Base-by-base conservation (phyloP, 2,113 vertebrate species). In the Setophaga kirtlandii region DNA sequence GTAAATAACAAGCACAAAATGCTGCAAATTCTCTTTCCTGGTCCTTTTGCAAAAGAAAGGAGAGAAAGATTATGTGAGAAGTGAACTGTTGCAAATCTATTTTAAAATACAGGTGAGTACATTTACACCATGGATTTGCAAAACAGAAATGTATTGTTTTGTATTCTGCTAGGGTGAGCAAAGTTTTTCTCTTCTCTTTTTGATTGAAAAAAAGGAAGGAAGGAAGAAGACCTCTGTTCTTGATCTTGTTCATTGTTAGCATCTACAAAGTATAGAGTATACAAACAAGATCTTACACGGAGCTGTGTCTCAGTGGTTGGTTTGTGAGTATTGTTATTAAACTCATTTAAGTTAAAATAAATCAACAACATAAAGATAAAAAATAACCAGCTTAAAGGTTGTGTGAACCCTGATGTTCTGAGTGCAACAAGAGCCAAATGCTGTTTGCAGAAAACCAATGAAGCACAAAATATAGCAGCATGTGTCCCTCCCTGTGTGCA, bases 391-490 rank as follows among this genome's bases (percentile, higher is more conserved):
- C 52, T 90, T 71, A 71, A 74, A 89, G 68, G 64, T 71, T 70
- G 42, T 75, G 65, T 89, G 80, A 93, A 89, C 89, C 68, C 85
- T 93, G 82, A 70, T 75, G 86, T 95, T 86, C 90, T 58, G 82
- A 83, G 69, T 94, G 93, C 90, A 94, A 87, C 53, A 90, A 82
- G 93, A 95, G 88, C 91, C 93, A 96, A 97, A 93, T 95, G 78
- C 83, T 95, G 88, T 91, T 96, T 93, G 82, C 90, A 90, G 82
- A 88, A 93, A 96, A 75, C 80, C 89, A 80, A 67, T 59, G 91
- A 95, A 92, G 92, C 92, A 82, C 90, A 80, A 95, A 97, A 97
- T 92, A 94, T 69, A 92, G 86, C 87, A 95, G 96, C 91, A 91
- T 94, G 95, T 95, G 94, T 93, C 83, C 62, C 80, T 96, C 92